These are phyloP conservation scores for Beroe ovata DNA, from an alignment of 37 sponge, comb jelly and placozoan species.

Conservation along the genomic window DNA sequence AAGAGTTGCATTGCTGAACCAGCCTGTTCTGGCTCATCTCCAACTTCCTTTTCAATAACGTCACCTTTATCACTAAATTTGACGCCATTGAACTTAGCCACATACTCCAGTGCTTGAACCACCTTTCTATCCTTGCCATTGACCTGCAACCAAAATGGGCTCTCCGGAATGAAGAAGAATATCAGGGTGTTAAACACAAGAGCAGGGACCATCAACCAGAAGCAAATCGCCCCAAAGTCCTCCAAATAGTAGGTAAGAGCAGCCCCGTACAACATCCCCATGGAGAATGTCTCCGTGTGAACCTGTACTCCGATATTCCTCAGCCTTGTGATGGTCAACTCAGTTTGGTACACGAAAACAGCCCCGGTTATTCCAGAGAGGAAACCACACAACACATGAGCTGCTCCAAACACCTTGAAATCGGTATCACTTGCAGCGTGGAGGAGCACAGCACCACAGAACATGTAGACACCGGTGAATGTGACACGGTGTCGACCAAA, in stretches of 20 bases:
- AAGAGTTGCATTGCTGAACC: background rate
- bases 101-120: background rate
- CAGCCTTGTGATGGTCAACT: background rate
- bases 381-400: conserved; percentile 16
- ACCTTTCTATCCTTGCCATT: background rate
- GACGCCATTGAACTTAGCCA: conserved; percentile 17
- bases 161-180: background rate
- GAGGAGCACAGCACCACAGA: background rate
- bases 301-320: conserved; percentile 17
- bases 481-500: conserved; percentile 3
- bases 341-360: conserved; percentile 45
- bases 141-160: conserved; percentile 20
- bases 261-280: conserved; percentile 52
- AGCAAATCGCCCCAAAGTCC: conserved; percentile 1
- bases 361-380: conserved; percentile 20
- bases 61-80: background rate
- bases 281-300: conserved; percentile 44
- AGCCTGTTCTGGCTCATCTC: background rate
- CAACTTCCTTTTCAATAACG: background rate
- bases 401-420: conserved; percentile 58
- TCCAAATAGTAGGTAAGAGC: conserved; percentile 8
- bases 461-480: background rate
- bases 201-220: conserved; percentile 1
- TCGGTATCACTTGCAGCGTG: conserved; percentile 31
- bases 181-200: background rate